Percentiles rank a stretch among this genome's conserved stretches.
phyloP scores from a whole-genome alignment of 2,113 vertebrate genomes.

The Phycodurus eques region DNA sequence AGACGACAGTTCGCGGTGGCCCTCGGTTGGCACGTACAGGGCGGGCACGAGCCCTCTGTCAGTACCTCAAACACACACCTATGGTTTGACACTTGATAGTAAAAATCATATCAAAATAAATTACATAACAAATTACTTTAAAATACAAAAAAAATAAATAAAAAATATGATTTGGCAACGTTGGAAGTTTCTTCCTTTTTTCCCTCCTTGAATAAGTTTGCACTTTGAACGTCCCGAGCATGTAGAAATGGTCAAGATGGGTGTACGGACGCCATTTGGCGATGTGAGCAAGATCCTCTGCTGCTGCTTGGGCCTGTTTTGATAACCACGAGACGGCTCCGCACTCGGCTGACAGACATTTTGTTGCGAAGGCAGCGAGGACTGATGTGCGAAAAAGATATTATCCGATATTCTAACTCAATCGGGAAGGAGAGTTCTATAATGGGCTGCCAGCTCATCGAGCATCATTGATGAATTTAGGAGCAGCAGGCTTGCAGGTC shows the following conservation, averaged over 20 bases:
- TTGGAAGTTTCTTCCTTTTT: slow-evolving; percentile 35
- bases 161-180: slow-evolving; percentile 70
- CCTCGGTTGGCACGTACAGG: slow-evolving; percentile 67
- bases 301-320: not conserved
- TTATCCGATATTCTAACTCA: slow-evolving; percentile 16
- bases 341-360: not conserved
- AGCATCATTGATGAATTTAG: slow-evolving; percentile 18
- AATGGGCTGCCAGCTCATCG: not conserved
- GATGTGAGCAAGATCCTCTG: slow-evolving; percentile 15
- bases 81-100: slow-evolving; percentile 57
- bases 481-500: slow-evolving; percentile 20
- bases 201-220: slow-evolving; percentile 21
- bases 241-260: slow-evolving; percentile 34
- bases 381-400: slow-evolving; percentile 19
- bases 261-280: slow-evolving; percentile 47
- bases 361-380: slow-evolving; percentile 41
- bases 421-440: slow-evolving; percentile 19
- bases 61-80: slow-evolving; percentile 44
- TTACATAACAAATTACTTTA: slow-evolving; percentile 62
- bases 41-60: slow-evolving; percentile 61
- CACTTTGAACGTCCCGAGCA: slow-evolving; percentile 12
- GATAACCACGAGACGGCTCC: slow-evolving; percentile 11
- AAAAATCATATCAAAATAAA: slow-evolving; percentile 68
- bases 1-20: slow-evolving; percentile 23
- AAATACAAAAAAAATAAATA: slow-evolving; percentile 35